phyloP scores from a whole-genome alignment of 2,888 invertebrate genomes.

The Lasioglossum malachurum region DNA sequence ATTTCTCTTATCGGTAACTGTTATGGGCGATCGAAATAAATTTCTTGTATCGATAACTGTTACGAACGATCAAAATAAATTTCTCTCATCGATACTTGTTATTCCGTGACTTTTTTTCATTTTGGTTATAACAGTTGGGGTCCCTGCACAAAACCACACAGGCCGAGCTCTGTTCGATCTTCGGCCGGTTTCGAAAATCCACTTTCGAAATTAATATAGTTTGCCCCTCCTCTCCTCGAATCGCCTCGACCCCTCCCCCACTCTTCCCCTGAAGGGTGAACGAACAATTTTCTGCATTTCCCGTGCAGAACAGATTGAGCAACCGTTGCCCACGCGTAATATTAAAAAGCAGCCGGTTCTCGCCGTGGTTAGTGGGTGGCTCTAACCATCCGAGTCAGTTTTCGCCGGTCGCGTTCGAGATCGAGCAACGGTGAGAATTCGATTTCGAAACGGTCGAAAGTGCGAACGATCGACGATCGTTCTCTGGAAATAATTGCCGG shows the following conservation, averaged over 20 bases:
- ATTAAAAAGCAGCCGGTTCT: neutral
- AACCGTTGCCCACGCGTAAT: neutral
- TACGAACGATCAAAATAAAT: too few relatives aligned
- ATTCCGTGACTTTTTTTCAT: too few relatives aligned
- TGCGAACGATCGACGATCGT: neutral
- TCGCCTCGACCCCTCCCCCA: neutral
- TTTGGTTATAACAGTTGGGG: too few relatives aligned
- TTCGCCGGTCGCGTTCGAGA: neutral
- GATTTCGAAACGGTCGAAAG: conserved; percentile 29
- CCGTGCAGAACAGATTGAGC: conserved; percentile 4
- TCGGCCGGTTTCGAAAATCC: neutral
- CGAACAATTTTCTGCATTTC: conserved; percentile 1
- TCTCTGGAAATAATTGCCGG: neutral
- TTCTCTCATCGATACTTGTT: too few relatives aligned
- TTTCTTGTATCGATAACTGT: too few relatives aligned
- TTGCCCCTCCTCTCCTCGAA: neutral
- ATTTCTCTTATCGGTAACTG: too few relatives aligned
- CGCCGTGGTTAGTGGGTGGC: neutral
- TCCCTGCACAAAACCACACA: too few relatives aligned
- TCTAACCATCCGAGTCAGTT: conserved; percentile 11
- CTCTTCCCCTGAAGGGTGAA: neutral
- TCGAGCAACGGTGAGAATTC: conserved; percentile 32
- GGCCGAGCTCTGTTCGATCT: neutral
- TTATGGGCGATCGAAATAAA: too few relatives aligned
- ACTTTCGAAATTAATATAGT: neutral